phyloP scores from a whole-genome alignment of 2,888 invertebrate genomes.

The Cephus pulcher region DNA sequence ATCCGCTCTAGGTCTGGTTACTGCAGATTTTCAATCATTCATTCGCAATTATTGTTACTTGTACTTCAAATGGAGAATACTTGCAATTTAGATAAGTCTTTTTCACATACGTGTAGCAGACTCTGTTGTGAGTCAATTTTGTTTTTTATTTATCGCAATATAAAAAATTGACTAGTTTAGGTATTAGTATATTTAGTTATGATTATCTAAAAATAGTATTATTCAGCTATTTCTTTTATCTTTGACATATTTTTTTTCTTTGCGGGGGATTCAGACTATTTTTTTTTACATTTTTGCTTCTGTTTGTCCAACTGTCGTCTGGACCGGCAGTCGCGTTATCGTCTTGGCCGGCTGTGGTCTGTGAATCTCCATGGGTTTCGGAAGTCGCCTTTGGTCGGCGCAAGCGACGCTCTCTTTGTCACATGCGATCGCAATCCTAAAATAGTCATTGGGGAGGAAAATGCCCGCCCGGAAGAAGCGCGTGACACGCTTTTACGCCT shows the following conservation, averaged over 20 bases:
- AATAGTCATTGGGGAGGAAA: background rate
- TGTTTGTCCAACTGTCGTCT: background rate
- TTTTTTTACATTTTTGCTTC: background rate
- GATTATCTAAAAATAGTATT: background rate
- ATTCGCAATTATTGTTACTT: background rate
- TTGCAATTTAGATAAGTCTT: background rate
- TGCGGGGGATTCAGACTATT: background rate
- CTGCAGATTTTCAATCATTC: background rate
- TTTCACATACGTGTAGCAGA: background rate
- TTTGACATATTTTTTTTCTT: background rate
- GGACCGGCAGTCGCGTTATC: background rate
- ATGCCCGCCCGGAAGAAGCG: background rate
- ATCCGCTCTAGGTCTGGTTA: background rate
- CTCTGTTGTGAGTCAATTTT: background rate
- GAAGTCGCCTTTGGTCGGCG: conserved; percentile 10
- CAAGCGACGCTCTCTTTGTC: background rate
- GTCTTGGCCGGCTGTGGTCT: background rate
- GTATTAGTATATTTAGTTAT: background rate
- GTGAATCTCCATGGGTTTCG: conserved; percentile 19
- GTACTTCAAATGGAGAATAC: background rate
- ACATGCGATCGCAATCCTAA: background rate
- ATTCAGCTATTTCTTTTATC: background rate
- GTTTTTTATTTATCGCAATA: background rate
- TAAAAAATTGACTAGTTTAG: background rate
- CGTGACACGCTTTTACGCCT: background rate